A percentile compares a stretch with the other conserved stretches of the same genome.
These are phyloP conservation scores for Patella pellucida DNA, from an alignment of 2,888 invertebrate genomes.

Conservation along the genomic window DNA sequence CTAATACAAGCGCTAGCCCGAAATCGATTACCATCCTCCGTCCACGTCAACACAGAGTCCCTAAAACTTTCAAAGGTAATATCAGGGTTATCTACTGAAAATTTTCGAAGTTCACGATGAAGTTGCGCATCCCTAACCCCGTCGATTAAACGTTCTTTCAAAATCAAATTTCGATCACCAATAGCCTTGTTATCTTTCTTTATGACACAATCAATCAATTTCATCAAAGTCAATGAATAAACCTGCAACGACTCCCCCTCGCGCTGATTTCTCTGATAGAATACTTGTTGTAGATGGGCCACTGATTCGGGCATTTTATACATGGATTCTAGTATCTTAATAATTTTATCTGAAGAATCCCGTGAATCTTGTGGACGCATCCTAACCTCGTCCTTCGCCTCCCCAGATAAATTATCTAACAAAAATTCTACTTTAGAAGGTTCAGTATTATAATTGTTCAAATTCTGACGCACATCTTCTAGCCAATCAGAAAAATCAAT, in stretches of 20 bases:
- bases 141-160: background rate
- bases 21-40: background rate
- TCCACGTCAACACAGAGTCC: background rate
- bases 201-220: background rate
- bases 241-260: background rate
- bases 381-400: background rate
- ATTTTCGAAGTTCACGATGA: background rate
- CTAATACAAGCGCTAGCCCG: no score
- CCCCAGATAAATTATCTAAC: background rate
- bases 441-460: background rate
- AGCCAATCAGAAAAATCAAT: background rate
- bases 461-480: background rate
- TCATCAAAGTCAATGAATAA: background rate
- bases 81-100: background rate
- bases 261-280: background rate
- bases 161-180: background rate
- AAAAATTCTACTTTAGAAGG: constrained; percentile 8
- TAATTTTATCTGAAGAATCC: background rate
- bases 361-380: background rate
- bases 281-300: background rate
- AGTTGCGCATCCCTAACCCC: background rate
- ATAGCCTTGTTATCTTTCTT: background rate
- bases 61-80: background rate
- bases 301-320: no score
- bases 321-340: background rate